Evolutionary conservation across 2,888 invertebrate species (phyloP).

Genomic region (Tipula unca): DNA sequence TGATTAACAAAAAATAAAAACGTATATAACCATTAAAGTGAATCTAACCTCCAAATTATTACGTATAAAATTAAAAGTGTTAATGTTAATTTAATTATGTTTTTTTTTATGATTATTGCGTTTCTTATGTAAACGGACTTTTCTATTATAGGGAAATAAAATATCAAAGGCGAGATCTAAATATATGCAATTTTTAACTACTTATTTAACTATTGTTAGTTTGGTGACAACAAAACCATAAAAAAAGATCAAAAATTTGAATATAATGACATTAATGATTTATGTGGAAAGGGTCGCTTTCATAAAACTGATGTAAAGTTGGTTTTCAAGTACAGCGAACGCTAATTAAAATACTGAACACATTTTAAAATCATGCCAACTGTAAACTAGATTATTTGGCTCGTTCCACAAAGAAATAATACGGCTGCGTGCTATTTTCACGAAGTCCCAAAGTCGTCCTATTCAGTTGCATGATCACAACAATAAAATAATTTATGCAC

Average conservation of each 20-base stretch:
- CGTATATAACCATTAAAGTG: not conserved
- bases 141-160: not conserved
- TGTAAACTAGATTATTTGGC: too few species aligned
- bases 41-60: not conserved
- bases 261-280: not conserved
- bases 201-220: not conserved
- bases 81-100: conserved; percentile 4
- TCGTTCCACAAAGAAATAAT: too few species aligned
- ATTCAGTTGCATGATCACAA: too few species aligned
- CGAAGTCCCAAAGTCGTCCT: too few species aligned
- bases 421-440: too few species aligned
- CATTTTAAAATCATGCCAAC: too few species aligned
- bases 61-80: not conserved
- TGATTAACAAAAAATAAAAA: not conserved
- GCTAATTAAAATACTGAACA: too few species aligned
- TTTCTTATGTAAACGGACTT: not conserved
- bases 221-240: not conserved
- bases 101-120: not conserved
- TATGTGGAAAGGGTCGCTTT: not conserved
- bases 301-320: too few species aligned
- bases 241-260: not conserved
- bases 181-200: not conserved
- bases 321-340: too few species aligned
- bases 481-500: too few species aligned
- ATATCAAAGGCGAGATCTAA: not conserved